Evolutionary conservation across 2,888 invertebrate species (phyloP).

Genomic region (Nowickia ferox): DNA sequence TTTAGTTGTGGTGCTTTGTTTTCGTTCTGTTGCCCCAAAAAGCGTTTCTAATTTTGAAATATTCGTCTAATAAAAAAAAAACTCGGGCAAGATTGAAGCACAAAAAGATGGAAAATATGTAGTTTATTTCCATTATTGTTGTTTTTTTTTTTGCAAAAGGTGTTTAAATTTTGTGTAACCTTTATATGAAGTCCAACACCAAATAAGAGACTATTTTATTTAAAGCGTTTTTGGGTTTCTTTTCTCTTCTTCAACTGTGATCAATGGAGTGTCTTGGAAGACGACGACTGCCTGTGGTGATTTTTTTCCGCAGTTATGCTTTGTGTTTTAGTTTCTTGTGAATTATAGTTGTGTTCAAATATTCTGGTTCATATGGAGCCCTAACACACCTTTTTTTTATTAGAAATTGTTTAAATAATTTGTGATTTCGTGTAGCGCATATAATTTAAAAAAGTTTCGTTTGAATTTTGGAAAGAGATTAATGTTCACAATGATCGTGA

Average conservation of each 20-base stretch:
- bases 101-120: neutral
- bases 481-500: neutral
- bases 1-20: constrained; percentile 8
- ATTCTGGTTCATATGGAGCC: constrained; percentile 4
- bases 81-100: neutral
- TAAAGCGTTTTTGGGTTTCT: constrained; percentile 19
- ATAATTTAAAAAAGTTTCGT: constrained; percentile 24
- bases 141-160: constrained; percentile 58
- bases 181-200: constrained; percentile 54
- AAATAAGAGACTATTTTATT: constrained; percentile 38
- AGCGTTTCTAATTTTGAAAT: constrained; percentile 67
- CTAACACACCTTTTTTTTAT: constrained; percentile 53
- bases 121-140: constrained; percentile 1
- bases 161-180: constrained; percentile 64
- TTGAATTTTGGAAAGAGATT: constrained; percentile 12
- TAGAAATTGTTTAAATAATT: constrained; percentile 11
- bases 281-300: constrained; percentile 60
- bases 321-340: constrained; percentile 55
- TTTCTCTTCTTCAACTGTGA: neutral
- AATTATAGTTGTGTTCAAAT: constrained; percentile 8
- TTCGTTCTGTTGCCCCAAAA: neutral
- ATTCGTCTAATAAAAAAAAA: constrained; percentile 61
- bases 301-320: constrained; percentile 26
- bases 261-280: constrained; percentile 38
- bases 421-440: neutral